phyloP scores from a whole-genome alignment of 2,797 vertebrate species.

The Lates japonicus region DNA sequence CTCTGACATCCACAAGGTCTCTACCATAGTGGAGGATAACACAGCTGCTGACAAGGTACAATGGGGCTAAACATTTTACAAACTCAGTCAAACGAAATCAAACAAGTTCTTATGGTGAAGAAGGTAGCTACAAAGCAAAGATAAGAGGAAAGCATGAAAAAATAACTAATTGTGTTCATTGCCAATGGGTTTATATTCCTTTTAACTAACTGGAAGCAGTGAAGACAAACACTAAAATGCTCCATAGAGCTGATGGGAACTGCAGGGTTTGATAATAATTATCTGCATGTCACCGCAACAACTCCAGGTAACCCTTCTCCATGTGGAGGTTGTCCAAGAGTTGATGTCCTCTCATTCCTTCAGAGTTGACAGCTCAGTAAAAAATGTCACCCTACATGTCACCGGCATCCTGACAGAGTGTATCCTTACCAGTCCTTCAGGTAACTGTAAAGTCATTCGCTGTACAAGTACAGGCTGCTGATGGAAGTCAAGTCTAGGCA shows the following conservation, averaged over 20 bases:
- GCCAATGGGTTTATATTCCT: too few relatives aligned
- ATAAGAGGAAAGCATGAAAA: not conserved
- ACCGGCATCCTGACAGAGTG: conserved; percentile 83
- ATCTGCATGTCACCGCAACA: too few relatives aligned
- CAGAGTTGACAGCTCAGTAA: conserved; percentile 86
- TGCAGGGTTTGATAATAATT: not conserved
- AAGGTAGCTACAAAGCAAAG: not conserved
- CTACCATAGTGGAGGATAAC: conserved; percentile 87
- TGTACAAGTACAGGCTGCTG: not conserved
- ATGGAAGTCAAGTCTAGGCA: not conserved
- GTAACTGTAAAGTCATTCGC: conserved; percentile 55
- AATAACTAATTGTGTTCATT: not conserved
- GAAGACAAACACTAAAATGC: too few relatives aligned
- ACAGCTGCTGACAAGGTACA: conserved; percentile 82
- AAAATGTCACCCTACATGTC: conserved; percentile 83
- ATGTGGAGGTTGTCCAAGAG: conserved; percentile 77
- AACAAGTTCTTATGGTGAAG: not conserved
- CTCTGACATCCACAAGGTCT: conserved; percentile 87
- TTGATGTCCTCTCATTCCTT: conserved; percentile 77
- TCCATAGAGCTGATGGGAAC: not conserved
- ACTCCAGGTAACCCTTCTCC: conserved; percentile 88
- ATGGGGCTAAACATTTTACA: not conserved
- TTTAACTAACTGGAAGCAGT: too few relatives aligned
- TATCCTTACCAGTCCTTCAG: conserved; percentile 84
- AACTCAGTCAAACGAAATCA: not conserved